Evolutionary conservation across 2,888 invertebrate species (phyloP), one percentile per base, ranked within the genome.

Genomic region (Athalia circularis): DNA sequence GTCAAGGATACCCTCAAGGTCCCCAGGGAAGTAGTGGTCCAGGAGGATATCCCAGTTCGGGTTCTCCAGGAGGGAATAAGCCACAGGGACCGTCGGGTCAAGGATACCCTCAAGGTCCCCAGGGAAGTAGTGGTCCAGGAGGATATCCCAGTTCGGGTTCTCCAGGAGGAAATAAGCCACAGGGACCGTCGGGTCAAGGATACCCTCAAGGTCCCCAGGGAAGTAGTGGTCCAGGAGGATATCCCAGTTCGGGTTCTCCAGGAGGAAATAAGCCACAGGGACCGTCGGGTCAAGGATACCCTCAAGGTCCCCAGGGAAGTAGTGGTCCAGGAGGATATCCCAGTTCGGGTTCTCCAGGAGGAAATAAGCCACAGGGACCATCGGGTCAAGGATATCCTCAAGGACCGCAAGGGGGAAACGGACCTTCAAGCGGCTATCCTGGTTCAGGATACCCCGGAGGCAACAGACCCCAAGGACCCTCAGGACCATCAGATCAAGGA

Each of bases 381-480:
- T 29, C 13, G 29, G 62, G 62, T 13, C 62, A 13, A 8, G 62
- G 62, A 6, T 62, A 62, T 29, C 62, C 62, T 68, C 70, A 13
- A 4, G 78, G 77, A 45, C 29, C 62, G 4, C 62, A 62, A n/a
- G 29, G 15, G 3, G 62, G 62, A n/a, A 62, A 13, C 29, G 62
- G 62, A 48, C 77, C 29, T 29, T 29, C 77, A 67, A 61, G 68
- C 4, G 54, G 54, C 7, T 54, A 54, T n/a, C 62, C 62, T 8
- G 15, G 13, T 15, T 62, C 62, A 29, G 76, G 80, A 9, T 62
- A 13, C 62, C 62, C 62, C 8, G 29, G 15, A 62, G 29, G 62
- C 72, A 77, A 43, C 67, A 62, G 82, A 62, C 78, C 82, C 6
- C 81, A 80, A 74, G 86, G 86, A 75, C 85, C 87, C n/a, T 29